Base-by-base conservation (phyloP, 1,140 invertebrate species). In the Ostrea edulis region DNA sequence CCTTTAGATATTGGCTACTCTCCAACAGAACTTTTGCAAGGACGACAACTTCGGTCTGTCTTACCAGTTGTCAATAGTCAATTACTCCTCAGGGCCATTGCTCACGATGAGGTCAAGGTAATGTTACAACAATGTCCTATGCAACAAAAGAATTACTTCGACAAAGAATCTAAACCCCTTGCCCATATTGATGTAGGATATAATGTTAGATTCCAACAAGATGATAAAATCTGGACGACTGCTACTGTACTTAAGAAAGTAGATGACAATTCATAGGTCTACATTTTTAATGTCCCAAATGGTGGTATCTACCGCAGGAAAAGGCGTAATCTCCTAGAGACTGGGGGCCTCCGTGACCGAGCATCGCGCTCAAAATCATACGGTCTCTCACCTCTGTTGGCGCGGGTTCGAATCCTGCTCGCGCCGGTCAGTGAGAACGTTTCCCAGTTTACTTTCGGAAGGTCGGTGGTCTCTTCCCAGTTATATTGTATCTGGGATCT, bases 11-110 rank as follows among this genome's bases (percentile, higher is more conserved):
- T 54, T 29, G 84, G 71, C 62, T 82, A 54, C 14, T 86, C 82
- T 0, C 90, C 90, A 53, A 83, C 89, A 7, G 87, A 91, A 77
- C 71, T 89, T 12, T 81, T 90, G 11, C 84, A 85, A 85, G 35
- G 87, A 17, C n/a, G 82, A 44, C 17, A 52, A 65, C 58, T 84
- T 0, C 55, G 55, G 17, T 84, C 29, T 51, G 22, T 87, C 17
- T 62, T 87, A 55, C 62, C 87, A 44, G 29, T 51, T 52, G n/a
- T 44, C 4, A 11, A 17, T 17, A 25, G 35, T 0, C 17, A 82
- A 17, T n/a, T 58, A 1, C 20, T n/a, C 11, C 51, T 25, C 25
- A 11, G 44, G 35, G 25, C n/a, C 20, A 55, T 52, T 8, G 20
- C 44, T 51, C 35, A 17, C 52, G 58, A 68, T 3, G 8, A 29